These are phyloP conservation scores for Prolemur simus DNA, from an alignment of 2,113 vertebrate species.

Conservation along the genomic window DNA sequence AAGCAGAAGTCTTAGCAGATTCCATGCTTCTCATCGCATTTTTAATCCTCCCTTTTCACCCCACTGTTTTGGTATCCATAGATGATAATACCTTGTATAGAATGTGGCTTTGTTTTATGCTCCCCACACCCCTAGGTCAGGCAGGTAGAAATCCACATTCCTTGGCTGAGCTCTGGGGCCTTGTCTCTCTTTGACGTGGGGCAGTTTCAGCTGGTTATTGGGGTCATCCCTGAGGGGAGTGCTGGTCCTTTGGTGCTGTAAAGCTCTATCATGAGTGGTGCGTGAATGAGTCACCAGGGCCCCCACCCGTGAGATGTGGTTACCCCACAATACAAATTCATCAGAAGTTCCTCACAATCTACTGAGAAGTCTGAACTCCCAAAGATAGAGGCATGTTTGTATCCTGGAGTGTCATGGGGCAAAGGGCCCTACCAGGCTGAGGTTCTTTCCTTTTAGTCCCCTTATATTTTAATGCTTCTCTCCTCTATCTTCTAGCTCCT, in stretches of 20 bases:
- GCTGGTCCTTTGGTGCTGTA: background rate
- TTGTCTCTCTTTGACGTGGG: background rate
- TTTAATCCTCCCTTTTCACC: background rate
- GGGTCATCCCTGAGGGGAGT: background rate
- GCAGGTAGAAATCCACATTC: background rate
- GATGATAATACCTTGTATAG: background rate
- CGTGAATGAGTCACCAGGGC: background rate
- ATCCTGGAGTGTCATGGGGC: background rate
- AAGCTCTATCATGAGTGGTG: background rate
- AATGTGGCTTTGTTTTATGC: background rate
- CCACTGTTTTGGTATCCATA: background rate
- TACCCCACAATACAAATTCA: background rate
- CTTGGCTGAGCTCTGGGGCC: background rate
- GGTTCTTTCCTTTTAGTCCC: background rate
- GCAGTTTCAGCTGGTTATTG: background rate
- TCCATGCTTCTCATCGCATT: background rate
- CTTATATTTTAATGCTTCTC: background rate
- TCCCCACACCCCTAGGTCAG: background rate
- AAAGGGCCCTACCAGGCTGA: background rate
- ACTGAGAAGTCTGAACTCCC: background rate
- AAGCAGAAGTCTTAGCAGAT: background rate
- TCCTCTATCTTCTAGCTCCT: background rate
- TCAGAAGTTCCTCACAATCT: background rate
- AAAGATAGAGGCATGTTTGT: background rate
- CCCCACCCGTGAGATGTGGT: background rate